Evolutionary conservation across 2,113 vertebrate genomes (phyloP).

Genomic region (Scomber scombrus): DNA sequence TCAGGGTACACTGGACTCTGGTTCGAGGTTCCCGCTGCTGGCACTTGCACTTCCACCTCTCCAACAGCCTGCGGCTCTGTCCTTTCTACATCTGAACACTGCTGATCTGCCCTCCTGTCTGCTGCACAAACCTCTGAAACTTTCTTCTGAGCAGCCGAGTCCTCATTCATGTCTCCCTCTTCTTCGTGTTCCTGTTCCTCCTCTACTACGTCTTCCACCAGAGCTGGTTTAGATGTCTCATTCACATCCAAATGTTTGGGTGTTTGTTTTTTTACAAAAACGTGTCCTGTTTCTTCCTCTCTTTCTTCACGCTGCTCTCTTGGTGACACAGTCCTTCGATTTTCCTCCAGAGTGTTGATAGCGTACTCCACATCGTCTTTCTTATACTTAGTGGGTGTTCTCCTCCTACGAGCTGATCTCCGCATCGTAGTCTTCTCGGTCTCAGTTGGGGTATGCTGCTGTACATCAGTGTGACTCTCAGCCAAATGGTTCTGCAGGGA

Average conservation of each 20-base stretch:
- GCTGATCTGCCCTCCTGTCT: constrained; percentile 69
- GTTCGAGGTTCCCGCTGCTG: constrained; percentile 71
- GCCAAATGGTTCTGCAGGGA: constrained; percentile 87
- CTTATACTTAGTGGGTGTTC: constrained; percentile 88
- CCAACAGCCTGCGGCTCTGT: constrained; percentile 79
- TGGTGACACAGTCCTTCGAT: not conserved
- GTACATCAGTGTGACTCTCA: constrained; percentile 81
- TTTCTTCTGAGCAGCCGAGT: not conserved
- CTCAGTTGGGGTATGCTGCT: constrained; percentile 67
- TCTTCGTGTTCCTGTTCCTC: constrained; percentile 75
- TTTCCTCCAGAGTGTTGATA: constrained; percentile 10
- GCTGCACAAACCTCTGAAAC: constrained; percentile 65
- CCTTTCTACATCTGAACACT: constrained; percentile 78
- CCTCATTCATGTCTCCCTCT: constrained; percentile 72
- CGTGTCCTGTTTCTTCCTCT: constrained; percentile 23
- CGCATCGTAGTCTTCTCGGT: constrained; percentile 61
- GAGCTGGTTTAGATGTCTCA: constrained; percentile 74
- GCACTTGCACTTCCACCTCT: constrained; percentile 59
- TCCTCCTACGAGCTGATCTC: constrained; percentile 89
- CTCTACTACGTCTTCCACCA: constrained; percentile 75
- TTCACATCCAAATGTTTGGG: constrained; percentile 2
- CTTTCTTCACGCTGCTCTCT: constrained; percentile 21
- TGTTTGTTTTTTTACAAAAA: not conserved
- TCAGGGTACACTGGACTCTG: constrained; percentile 85
- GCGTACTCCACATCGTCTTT: constrained; percentile 78